Percentiles rank a stretch among this genome's conserved stretches.
These are phyloP conservation scores for Frankliniella fusca DNA, from an alignment of 2,888 invertebrate genomes.

Conservation along the genomic window DNA sequence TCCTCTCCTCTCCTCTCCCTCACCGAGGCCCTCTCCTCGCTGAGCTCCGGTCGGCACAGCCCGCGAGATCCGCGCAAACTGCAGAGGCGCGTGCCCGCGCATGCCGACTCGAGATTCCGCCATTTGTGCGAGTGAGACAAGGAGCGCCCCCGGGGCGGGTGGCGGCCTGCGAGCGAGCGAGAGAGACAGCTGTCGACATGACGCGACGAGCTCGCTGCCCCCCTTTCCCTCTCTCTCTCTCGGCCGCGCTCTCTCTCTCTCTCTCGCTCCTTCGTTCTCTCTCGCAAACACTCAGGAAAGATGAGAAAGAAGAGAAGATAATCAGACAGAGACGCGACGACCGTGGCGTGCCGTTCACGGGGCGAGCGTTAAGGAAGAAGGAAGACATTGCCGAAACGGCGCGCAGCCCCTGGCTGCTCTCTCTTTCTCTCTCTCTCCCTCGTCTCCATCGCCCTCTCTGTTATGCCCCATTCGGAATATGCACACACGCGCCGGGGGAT, in stretches of 20 bases:
- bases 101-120: slow-evolving; percentile 21
- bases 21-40: too few relatives aligned
- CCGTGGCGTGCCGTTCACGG: not conserved
- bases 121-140: not conserved
- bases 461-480: not conserved
- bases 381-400: slow-evolving; percentile 20
- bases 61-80: slow-evolving; percentile 10
- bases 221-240: too few relatives aligned
- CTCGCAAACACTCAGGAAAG: slow-evolving; percentile 6
- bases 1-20: too few relatives aligned
- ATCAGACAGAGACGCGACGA: not conserved
- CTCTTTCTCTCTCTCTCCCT: not conserved
- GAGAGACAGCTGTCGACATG: not conserved
- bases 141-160: not conserved
- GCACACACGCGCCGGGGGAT: not conserved
- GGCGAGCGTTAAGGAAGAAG: slow-evolving; percentile 15
- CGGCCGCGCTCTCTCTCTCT: too few relatives aligned
- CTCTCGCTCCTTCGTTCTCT: too few relatives aligned
- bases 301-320: slow-evolving; percentile 15
- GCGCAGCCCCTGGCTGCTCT: not conserved
- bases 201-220: not conserved
- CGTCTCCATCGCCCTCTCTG: too few relatives aligned
- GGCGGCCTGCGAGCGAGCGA: not conserved
- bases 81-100: slow-evolving; percentile 17
- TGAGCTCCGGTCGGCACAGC: too few relatives aligned